Conservation (phyloP, 2,113 vertebrate genomes). For the Serinus canaria region DNA sequence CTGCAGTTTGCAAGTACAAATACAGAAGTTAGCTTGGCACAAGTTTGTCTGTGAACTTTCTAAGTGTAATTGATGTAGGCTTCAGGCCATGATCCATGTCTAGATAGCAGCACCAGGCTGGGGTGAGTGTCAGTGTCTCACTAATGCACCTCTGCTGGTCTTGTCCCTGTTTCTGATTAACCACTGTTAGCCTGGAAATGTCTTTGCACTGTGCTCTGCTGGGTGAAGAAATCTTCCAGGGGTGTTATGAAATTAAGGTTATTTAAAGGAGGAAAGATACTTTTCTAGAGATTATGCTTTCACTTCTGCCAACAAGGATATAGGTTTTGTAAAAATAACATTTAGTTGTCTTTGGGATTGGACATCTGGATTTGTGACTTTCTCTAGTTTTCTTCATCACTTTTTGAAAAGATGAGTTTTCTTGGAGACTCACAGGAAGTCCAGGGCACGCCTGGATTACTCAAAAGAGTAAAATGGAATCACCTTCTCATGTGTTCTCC, state of each 20-base stretch:
- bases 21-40: neutral
- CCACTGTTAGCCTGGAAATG: neutral
- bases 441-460: neutral
- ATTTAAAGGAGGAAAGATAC: neutral
- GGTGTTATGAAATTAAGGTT: neutral
- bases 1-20: neutral
- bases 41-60: neutral
- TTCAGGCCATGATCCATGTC: neutral
- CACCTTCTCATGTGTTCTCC: neutral
- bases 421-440: neutral
- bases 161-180: neutral
- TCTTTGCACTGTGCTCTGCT: neutral
- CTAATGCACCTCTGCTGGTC: neutral
- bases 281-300: neutral
- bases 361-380: neutral
- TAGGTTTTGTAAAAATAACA: neutral
- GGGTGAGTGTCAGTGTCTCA: neutral
- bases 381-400: neutral
- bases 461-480: neutral
- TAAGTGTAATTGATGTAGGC: rapidly evolving
- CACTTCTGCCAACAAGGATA: neutral
- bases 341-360: neutral
- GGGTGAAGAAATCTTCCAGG: neutral
- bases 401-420: neutral
- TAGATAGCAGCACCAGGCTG: neutral